A percentile compares a stretch with the other conserved stretches of the same genome.
phyloP scores from a whole-genome alignment of 2,113 vertebrate genomes.

The Rhinogobius similis region DNA sequence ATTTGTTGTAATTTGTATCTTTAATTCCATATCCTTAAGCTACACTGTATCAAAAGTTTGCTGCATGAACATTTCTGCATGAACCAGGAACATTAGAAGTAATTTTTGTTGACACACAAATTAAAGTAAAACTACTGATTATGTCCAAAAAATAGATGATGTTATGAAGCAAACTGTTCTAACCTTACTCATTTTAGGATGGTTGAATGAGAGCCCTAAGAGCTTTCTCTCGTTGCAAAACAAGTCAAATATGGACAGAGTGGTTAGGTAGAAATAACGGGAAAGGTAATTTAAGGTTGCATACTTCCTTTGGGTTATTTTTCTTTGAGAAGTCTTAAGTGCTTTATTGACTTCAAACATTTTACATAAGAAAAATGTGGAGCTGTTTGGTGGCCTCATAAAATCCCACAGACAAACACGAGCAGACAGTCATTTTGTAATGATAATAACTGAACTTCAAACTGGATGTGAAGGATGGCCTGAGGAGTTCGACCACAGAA shows the following conservation, averaged over 20 bases:
- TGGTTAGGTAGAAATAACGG: slow-evolving; percentile 29
- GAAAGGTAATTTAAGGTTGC: slow-evolving; percentile 69
- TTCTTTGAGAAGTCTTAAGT: slow-evolving; percentile 56
- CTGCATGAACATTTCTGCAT: neutral
- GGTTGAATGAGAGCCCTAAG: slow-evolving; percentile 65
- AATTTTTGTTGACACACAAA: neutral
- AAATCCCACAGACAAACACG: slow-evolving; percentile 56
- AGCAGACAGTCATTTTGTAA: slow-evolving; percentile 63
- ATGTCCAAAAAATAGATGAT: neutral
- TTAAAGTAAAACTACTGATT: neutral
- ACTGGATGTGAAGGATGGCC: slow-evolving; percentile 50
- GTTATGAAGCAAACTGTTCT: neutral
- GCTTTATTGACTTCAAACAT: slow-evolving; percentile 28
- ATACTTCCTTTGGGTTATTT: slow-evolving; percentile 70
- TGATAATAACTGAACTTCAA: slow-evolving; percentile 66
- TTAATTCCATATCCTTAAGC: neutral
- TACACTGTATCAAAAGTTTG: neutral
- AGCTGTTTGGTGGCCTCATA: slow-evolving; percentile 67
- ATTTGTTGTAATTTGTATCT: neutral
- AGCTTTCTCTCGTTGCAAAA: slow-evolving; percentile 60
- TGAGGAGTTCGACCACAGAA: slow-evolving; percentile 50
- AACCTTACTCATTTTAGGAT: slow-evolving; percentile 30
- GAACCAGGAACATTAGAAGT: neutral
- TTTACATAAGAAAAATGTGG: slow-evolving; percentile 28
- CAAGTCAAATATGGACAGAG: slow-evolving; percentile 39